Conservation (phyloP, 2,113 vertebrate genomes). For the Xenopus borealis region DNA sequence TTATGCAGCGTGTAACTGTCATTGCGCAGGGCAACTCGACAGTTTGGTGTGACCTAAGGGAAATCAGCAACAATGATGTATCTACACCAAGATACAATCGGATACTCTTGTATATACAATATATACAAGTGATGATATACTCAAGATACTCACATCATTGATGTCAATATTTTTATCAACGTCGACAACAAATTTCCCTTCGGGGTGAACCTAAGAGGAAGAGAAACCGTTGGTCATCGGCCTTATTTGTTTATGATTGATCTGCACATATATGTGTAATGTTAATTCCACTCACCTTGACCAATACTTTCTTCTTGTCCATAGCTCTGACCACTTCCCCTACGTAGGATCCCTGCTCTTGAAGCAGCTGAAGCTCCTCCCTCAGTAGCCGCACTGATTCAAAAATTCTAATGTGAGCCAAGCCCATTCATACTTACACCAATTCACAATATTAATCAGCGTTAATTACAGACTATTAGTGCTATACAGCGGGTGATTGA, state of each 20-base stretch:
- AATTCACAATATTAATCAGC: too few species aligned
- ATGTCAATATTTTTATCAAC: constrained; percentile 99
- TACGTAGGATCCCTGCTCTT: constrained; percentile 97
- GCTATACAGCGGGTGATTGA: too few species aligned
- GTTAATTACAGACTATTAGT: too few species aligned
- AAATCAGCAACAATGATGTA: not conserved
- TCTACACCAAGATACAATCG: too few species aligned
- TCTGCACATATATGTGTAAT: too few species aligned
- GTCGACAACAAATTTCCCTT: constrained; percentile 97
- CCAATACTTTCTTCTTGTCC: constrained; percentile 98
- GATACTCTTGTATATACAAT: too few species aligned
- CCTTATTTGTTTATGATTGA: too few species aligned
- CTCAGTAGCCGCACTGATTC: constrained; percentile 84
- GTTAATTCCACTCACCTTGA: constrained; percentile 73
- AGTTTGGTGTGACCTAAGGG: constrained; percentile 90
- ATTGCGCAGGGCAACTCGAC: constrained; percentile 91
- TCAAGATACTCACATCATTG: constrained; percentile 81
- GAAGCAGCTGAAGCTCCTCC: constrained; percentile 92
- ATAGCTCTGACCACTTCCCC: constrained; percentile 97
- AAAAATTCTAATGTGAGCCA: too few species aligned
- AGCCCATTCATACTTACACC: too few species aligned
- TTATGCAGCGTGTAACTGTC: constrained; percentile 98
- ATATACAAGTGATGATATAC: too few species aligned
- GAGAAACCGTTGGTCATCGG: not conserved
- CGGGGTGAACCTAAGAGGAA: constrained; percentile 83